phyloP scores from a whole-genome alignment of 2,888 invertebrate genomes.

The Rhimphoctona megacephalus region DNA sequence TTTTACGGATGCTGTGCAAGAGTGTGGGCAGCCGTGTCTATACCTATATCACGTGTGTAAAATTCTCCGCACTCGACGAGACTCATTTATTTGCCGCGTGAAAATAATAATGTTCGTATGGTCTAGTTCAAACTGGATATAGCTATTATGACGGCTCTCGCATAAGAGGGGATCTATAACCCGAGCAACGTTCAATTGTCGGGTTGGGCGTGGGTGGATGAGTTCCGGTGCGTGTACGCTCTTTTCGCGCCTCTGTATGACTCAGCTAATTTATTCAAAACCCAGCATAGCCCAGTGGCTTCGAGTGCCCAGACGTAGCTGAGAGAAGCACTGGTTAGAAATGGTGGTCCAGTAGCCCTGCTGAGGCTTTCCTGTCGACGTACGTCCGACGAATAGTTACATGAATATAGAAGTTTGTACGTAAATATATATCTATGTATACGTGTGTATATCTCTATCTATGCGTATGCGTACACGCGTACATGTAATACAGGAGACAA shows the following conservation, averaged over 20 bases:
- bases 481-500: conserved; percentile 22
- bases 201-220: conserved; percentile 67
- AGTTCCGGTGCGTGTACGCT: conserved; percentile 69
- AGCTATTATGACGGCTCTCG: conserved; percentile 53
- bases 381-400: conserved; percentile 65
- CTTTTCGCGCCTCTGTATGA: conserved; percentile 70
- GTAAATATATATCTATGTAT: background rate
- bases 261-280: conserved; percentile 80
- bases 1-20: conserved; percentile 15
- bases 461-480: background rate
- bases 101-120: conserved; percentile 52
- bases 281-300: conserved; percentile 58
- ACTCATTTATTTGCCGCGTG: conserved; percentile 50
- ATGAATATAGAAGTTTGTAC: conserved; percentile 23
- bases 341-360: conserved; percentile 73
- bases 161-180: conserved; percentile 61
- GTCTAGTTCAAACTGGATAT: conserved; percentile 64
- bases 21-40: conserved; percentile 1
- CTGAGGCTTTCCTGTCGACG: conserved; percentile 61
- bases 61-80: conserved; percentile 28
- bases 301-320: conserved; percentile 30
- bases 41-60: background rate
- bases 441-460: background rate
- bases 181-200: conserved; percentile 65
- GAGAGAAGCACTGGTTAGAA: conserved; percentile 47